Evolutionary conservation across 2,113 vertebrate genomes (phyloP), one percentile per base, ranked within the genome.

Genomic region (Microcebus griseorufus): DNA sequence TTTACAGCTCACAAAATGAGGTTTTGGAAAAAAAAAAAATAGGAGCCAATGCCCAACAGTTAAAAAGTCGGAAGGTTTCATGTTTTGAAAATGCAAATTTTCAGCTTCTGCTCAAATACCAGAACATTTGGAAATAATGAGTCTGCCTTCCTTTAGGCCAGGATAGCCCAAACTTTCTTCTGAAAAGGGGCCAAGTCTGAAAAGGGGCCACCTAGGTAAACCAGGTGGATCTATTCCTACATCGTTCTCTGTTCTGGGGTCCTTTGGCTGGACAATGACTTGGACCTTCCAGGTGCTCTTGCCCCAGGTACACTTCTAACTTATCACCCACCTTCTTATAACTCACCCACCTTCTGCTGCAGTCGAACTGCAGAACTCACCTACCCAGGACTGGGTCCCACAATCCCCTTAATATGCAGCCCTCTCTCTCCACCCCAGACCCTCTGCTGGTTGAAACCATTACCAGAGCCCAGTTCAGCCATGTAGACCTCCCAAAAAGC

Each of bases 71-170:
- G 1, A 4, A 85, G 34, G 4, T 45, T 53, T 25, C 4, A 51
- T 69, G 48, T 62, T 97, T 95, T 92, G 6, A 83, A 48, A 96
- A 69, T 18, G 39, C 8, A 89, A 27, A 79, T 53, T 51, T 93
- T 78, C 8, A 60, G 14, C 32, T 62, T 85, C 42, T 79, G 16
- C 93, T 93, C 64, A 95, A 97, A 97, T 90, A 88, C 2, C 14
- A 80, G 39, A 75, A 72, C 20, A 93, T 82, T 53, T 78, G 48
- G 62, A 73, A 65, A 84, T 86, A 67, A 29, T 92, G 16, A 96
- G 27, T 32, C 25, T 4, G 12, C 18, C 23, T 92, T 88, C 3
- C 1, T 17, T 51, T 11, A 75, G 16, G 20, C 62, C 39, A 86
- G 20, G 27, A n/a, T 6, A 90, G 14, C 25, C 39, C 60, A 67